Evolutionary conservation across 2,113 vertebrate genomes (phyloP).

Genomic region (Anhinga anhinga): DNA sequence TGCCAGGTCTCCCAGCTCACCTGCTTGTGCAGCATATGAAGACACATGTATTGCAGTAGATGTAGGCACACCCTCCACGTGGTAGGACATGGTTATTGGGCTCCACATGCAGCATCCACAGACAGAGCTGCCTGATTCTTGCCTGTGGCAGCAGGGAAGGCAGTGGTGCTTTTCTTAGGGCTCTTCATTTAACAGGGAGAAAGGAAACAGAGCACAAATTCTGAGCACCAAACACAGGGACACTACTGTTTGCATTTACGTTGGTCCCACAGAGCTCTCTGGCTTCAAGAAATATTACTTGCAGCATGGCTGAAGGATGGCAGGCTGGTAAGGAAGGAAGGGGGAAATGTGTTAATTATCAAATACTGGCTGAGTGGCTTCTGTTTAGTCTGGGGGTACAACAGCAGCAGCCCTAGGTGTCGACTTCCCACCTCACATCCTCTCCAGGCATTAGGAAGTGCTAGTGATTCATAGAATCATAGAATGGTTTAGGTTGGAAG

Average conservation of each 20-base stretch:
- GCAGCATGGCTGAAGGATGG: not conserved
- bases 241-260: not conserved
- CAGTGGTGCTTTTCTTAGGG: not conserved
- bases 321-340: not conserved
- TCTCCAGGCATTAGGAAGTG: not conserved
- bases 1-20: not conserved
- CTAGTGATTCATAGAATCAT: too few relatives aligned
- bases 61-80: not conserved
- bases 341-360: not conserved
- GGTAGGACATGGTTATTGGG: not conserved
- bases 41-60: accelerated
- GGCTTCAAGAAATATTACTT: not conserved
- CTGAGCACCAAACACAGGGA: not conserved
- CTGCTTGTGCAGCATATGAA: not conserved
- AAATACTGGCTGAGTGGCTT: not conserved
- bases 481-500: too few relatives aligned
- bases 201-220: not conserved
- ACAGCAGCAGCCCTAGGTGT: not conserved
- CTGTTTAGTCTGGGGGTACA: not conserved
- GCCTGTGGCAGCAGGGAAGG: not conserved
- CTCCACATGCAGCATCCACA: not conserved
- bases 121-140: not conserved
- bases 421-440: not conserved
- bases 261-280: not conserved
- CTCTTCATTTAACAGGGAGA: not conserved